Base-by-base conservation (phyloP, 2,113 vertebrate species). In the Halichoerus grypus region DNA sequence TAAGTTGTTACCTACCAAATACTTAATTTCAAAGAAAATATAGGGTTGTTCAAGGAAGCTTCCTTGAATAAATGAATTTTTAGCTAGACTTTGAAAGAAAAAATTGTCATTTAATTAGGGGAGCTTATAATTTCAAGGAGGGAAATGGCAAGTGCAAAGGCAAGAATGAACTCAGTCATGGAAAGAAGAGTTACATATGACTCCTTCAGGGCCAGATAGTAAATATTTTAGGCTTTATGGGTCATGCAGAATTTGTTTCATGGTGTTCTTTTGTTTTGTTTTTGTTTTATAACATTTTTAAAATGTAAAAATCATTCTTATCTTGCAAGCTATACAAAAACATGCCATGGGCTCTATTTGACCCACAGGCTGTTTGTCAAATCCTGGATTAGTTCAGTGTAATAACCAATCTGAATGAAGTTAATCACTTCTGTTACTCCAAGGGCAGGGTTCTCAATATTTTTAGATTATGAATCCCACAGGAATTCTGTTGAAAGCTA, bases 1-100 rank as follows among this genome's bases (percentile, higher is more conserved):
- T 92, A 46, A 92, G 31, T 69, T 92, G 5, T 46, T 92, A 92
- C 16, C 55, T 84, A 51, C 15, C 80, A 84, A 84, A 84, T 93
- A 92, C 22, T 61, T 92, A 61, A 84, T 84, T 84, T 84, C 80
- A 93, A 93, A 59, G 55, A 72, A 92, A 72, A 74, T 39, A 31
- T 61, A 77, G 55, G 42, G 53, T 74, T 74, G n/a, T 83, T 92
- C 80, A 74, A 92, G 33, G 80, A 84, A 84, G 16, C 67, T 61
- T 72, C 51, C 39, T 84, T 84, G 42, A 72, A 51, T 92, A 51
- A 72, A 74, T 61, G 46, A 84, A 74, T 15, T 74, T 61, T 84
- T 84, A 61, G 51, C 51, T 84, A 93, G 55, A 63, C 21, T 84
- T 84, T 84, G 42, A 84, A 74, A 36, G 61, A 81, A 49, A 84